Evolutionary conservation across 2,797 vertebrate genomes (phyloP).

Genomic region (Coilia nasus): DNA sequence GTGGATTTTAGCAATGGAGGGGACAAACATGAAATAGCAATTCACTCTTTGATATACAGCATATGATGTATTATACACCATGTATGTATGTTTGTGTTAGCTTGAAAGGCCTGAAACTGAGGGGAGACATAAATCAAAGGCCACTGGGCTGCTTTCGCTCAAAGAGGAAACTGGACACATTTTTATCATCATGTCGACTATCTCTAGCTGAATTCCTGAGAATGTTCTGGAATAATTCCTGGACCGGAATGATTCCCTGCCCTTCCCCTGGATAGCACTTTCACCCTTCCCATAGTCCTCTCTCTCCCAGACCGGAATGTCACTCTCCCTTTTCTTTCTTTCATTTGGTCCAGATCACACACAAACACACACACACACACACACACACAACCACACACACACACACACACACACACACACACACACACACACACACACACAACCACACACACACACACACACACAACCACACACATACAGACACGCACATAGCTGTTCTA

Average conservation of each 20-base stretch:
- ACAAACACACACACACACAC: too few relatives aligned
- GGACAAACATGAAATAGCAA: conserved; percentile 8
- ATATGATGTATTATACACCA: too few relatives aligned
- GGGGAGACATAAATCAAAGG: not conserved
- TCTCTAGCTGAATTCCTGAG: not conserved
- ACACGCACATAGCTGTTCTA: conserved; percentile 51
- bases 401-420: too few relatives aligned
- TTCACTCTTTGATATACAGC: conserved; percentile 5
- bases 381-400: too few relatives aligned
- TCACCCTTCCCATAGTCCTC: conserved; percentile 15
- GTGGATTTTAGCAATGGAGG: conserved; percentile 13
- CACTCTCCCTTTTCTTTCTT: not conserved
- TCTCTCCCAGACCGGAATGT: not conserved
- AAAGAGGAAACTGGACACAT: conserved; percentile 26
- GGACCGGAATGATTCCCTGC: not conserved
- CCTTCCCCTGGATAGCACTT: not conserved
- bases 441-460: too few relatives aligned
- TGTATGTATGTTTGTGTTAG: conserved; percentile 11
- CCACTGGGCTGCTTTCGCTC: conserved; percentile 8
- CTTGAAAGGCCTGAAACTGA: not conserved
- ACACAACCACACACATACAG: too few relatives aligned
- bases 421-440: too few relatives aligned
- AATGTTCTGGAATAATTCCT: conserved; percentile 20
- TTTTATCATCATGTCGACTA: not conserved
- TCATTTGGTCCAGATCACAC: not conserved